These are phyloP conservation scores for Enteromius treurensis DNA, from an alignment of 2,797 vertebrate species.

Conservation along the genomic window DNA sequence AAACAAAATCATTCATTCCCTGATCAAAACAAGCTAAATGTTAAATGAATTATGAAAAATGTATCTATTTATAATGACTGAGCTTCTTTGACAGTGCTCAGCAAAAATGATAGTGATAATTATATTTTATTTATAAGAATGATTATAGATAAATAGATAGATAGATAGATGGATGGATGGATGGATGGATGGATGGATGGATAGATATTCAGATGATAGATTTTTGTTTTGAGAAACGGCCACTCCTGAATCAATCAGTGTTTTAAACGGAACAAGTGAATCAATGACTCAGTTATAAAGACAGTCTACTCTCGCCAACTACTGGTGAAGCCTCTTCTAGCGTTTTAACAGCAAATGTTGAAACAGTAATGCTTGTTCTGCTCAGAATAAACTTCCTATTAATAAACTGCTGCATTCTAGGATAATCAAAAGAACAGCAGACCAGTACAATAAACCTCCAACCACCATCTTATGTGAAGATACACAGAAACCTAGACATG, in stretches of 20 bases:
- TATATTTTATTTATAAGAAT: neutral
- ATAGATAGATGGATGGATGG: no score
- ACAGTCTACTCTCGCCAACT: no score
- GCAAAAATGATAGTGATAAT: neutral
- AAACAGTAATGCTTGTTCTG: slow-evolving; percentile 2
- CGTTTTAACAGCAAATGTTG: no score
- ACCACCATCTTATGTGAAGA: neutral
- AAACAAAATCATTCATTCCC: neutral
- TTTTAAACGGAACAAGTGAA: no score
- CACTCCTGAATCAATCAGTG: no score
- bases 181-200: no score
- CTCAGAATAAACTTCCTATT: neutral
- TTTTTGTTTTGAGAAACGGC: no score
- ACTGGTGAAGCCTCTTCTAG: no score
- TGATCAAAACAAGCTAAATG: neutral
- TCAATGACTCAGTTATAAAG: no score
- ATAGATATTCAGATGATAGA: no score
- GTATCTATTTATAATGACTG: neutral
- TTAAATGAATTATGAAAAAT: neutral
- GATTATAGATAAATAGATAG: no score
- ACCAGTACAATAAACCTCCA: neutral
- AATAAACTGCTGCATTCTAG: slow-evolving; percentile 19
- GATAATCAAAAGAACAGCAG: neutral
- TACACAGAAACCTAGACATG: neutral
- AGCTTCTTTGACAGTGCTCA: neutral